A percentile compares a stretch with the other conserved stretches of the same genome.
phyloP scores from a whole-genome alignment of 2,113 vertebrate species.

The Anhinga anhinga region DNA sequence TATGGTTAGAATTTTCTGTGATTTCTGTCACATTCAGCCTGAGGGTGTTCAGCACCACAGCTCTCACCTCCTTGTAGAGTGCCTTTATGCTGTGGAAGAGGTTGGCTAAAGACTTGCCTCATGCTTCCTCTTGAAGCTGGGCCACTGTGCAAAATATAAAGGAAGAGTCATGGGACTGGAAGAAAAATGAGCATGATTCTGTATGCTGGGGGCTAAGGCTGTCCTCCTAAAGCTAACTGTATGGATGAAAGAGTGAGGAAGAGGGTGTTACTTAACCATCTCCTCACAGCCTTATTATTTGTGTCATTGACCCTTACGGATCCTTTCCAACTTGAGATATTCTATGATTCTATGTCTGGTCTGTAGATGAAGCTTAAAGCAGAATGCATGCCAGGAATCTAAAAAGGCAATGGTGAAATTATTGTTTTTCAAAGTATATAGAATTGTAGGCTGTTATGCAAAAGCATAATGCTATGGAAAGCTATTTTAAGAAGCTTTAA shows the following conservation, averaged over 20 bases:
- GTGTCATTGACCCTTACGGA: background rate
- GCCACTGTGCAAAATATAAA: background rate
- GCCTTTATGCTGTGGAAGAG: background rate
- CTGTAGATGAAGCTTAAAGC: background rate
- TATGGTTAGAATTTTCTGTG: background rate
- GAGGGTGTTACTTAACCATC: background rate
- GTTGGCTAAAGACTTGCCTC: background rate
- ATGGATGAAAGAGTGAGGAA: background rate
- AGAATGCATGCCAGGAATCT: background rate
- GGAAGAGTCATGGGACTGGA: background rate
- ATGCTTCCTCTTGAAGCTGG: background rate
- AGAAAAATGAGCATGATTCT: background rate
- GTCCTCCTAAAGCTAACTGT: background rate
- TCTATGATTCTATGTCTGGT: background rate
- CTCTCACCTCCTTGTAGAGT: background rate
- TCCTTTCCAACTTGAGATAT: background rate
- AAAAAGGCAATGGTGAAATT: background rate
- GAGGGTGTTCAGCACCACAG: background rate
- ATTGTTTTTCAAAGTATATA: background rate
- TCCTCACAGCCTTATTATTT: background rate
- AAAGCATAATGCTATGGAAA: background rate
- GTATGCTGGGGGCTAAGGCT: background rate
- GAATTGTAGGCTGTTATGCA: background rate
- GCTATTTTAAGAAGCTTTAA: constrained; percentile 19
- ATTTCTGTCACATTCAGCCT: background rate